These are phyloP conservation scores for Uloborus plumipes DNA, from an alignment of 2,888 invertebrate genomes.

Conservation along the genomic window DNA sequence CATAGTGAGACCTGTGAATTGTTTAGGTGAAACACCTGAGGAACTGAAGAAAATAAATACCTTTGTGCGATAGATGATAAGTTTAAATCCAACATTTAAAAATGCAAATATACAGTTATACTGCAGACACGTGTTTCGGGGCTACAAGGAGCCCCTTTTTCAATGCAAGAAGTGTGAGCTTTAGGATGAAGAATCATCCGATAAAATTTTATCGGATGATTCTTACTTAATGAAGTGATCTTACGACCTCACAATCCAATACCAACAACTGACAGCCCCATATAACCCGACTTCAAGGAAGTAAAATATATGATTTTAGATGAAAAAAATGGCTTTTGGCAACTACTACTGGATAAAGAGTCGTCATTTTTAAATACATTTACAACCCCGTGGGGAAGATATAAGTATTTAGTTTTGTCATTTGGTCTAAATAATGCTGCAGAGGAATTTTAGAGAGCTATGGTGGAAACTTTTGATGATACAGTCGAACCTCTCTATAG, in stretches of 20 bases:
- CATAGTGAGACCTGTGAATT: neutral
- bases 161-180: too few species aligned
- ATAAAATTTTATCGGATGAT: too few species aligned
- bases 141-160: too few species aligned
- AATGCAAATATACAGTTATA: too few species aligned
- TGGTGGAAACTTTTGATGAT: conserved; percentile 23
- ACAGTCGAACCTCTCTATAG: too few species aligned
- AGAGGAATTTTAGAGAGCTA: conserved; percentile 28
- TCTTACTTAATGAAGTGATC: conserved; percentile 24
- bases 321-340: conserved; percentile 36
- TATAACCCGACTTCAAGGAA: neutral
- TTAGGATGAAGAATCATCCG: too few species aligned
- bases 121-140: too few species aligned
- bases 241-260: conserved; percentile 21
- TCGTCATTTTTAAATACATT: conserved; percentile 24
- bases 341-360: conserved; percentile 8
- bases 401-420: conserved; percentile 26
- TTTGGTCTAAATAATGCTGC: conserved; percentile 39
- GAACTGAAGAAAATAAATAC: too few species aligned
- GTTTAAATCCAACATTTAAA: too few species aligned
- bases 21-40: neutral
- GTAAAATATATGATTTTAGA: conserved; percentile 25
- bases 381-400: conserved; percentile 40
- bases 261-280: conserved; percentile 15
- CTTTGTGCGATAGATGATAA: too few species aligned